phyloP scores from a whole-genome alignment of 2,797 vertebrate species.

The Xerus rutilus region DNA sequence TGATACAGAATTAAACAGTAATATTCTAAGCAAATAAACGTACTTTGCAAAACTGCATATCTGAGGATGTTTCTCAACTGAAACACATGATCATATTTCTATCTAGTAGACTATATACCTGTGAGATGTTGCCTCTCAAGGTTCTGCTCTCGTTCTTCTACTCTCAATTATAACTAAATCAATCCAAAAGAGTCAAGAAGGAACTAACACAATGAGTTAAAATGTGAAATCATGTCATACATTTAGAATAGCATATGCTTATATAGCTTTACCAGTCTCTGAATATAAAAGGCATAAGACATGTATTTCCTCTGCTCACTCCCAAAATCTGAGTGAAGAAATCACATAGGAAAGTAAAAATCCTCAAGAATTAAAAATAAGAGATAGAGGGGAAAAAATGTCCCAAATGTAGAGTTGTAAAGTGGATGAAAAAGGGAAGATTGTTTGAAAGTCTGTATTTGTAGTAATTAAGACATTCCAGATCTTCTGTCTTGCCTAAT shows the following conservation, averaged over 20 bases:
- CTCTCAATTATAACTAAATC: slow-evolving; percentile 39
- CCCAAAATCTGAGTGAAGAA: slow-evolving; percentile 9
- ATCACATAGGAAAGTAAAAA: slow-evolving; percentile 19
- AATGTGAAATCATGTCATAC: slow-evolving; percentile 9
- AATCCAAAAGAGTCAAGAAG: background rate
- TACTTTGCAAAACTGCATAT: background rate
- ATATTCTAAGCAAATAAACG: slow-evolving; percentile 46
- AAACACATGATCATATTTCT: slow-evolving; percentile 24
- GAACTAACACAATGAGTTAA: background rate
- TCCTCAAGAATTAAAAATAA: background rate
- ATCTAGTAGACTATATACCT: background rate
- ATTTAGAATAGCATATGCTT: slow-evolving; percentile 26
- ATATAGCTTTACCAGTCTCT: background rate
- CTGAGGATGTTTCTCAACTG: slow-evolving; percentile 14
- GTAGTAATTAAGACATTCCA: background rate
- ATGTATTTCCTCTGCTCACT: background rate
- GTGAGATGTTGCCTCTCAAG: slow-evolving; percentile 13
- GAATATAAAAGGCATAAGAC: slow-evolving; percentile 42
- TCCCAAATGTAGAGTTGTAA: background rate
- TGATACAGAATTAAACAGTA: slow-evolving; percentile 43
- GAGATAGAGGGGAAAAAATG: background rate
- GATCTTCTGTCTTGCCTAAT: background rate
- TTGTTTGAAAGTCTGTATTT: background rate
- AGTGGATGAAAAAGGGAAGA: background rate
- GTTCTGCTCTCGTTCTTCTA: slow-evolving; percentile 9